Evolutionary conservation across 30 jellyfish, hydroid and myxozoan species (phyloP), one percentile per base, ranked within the genome.

Genomic region (Hydractinia echinata): DNA sequence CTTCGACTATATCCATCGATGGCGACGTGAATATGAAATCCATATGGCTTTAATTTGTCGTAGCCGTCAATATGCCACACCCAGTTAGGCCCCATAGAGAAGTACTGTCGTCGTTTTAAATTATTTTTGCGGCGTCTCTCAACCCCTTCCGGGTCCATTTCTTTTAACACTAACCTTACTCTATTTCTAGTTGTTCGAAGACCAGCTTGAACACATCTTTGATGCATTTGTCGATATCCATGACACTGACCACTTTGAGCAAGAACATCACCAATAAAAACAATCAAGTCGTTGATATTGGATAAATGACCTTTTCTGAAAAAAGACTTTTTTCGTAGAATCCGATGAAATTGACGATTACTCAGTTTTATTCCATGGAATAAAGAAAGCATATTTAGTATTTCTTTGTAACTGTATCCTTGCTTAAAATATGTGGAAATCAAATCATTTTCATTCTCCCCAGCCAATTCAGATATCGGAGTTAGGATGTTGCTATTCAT

Each of bases 121-220:
- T 56, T 9, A 56, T 56, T 56, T n/a, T 56, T 56, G n/a, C 68
- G 68, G n/a, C 68, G 68, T n/a, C 10, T 56, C n/a, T 56, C 68
- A 56, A 56, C 68, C n/a, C 68, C 68, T 9, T 56, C 10, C n/a
- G 68, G 68, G n/a, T 56, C 68, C 68, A 56, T 56, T 56, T 56
- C 10, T 56, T n/a, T 56, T 56, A 56, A n/a, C n/a, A 56, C n/a
- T n/a, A 56, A 56, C n/a, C n/a, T 10, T 9, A 56, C 68, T 9
- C 68, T 10, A n/a, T 56, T 56, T 56, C 68, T 56, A 9, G 68
- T 56, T n/a, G n/a, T n/a, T 56, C 68, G 68, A 56, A 56, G n/a
- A 9, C 68, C 68, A 56, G 68, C 68, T n/a, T 10, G 68, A 56
- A 56, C 68, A 56, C n/a, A 56, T 56, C 68, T 56, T 56, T 56